Evolutionary conservation across 2,888 invertebrate genomes (phyloP).

Genomic region (Drosophila aldrichi): DNA sequence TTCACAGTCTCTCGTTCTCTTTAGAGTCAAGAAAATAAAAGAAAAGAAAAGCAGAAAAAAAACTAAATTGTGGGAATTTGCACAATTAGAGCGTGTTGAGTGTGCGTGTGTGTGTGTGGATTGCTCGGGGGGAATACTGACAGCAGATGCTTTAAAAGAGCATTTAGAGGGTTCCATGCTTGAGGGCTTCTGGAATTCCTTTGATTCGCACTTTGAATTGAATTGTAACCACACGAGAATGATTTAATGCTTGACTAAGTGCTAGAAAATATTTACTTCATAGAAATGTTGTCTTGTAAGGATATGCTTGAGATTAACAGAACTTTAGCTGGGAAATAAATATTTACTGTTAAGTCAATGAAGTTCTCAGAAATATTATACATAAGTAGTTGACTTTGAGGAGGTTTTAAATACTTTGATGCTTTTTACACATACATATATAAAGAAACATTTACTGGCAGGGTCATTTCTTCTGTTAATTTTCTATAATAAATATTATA

Average conservation of each 20-base stretch:
- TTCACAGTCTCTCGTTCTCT: slow-evolving; percentile 33
- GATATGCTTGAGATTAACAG: neutral
- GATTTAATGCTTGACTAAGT: slow-evolving; percentile 28
- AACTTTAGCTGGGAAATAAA: neutral
- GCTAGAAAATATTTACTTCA: slow-evolving; percentile 11
- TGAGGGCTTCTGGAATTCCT: slow-evolving; percentile 12
- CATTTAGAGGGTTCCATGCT: slow-evolving; percentile 21
- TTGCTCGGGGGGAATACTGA: neutral
- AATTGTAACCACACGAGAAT: slow-evolving; percentile 28
- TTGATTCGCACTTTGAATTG: slow-evolving; percentile 9
- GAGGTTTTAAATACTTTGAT: too few species aligned
- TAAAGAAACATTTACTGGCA: too few species aligned
- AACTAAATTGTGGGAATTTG: slow-evolving; percentile 69
- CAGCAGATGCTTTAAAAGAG: slow-evolving; percentile 26
- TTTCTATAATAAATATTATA: too few species aligned
- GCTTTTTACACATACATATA: too few species aligned
- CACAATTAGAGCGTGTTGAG: slow-evolving; percentile 72
- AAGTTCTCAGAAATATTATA: neutral
- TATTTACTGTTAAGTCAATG: neutral
- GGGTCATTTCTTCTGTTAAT: too few species aligned
- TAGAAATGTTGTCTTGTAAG: too few species aligned
- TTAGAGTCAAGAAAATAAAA: slow-evolving; percentile 18
- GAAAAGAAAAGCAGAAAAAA: slow-evolving; percentile 8
- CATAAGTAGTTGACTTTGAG: neutral
- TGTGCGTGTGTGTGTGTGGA: slow-evolving; percentile 8